Percentiles rank a stretch among this genome's conserved stretches.
Conservation (phyloP, 1,140 invertebrate genomes). For the Philopotamus ludificatus region DNA sequence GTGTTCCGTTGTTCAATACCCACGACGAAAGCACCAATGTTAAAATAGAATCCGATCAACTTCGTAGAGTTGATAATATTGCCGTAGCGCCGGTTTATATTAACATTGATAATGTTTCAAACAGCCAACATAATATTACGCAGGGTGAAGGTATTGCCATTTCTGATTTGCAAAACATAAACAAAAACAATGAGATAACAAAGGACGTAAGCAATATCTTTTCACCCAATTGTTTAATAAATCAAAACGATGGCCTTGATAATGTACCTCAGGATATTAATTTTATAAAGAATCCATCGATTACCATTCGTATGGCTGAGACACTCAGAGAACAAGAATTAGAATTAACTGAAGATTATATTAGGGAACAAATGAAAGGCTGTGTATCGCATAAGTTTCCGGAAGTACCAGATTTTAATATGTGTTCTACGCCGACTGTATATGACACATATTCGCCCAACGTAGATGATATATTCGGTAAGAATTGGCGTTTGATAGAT, state of each 20-base stretch:
- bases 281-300: not conserved
- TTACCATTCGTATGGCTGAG: not conserved
- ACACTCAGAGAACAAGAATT: constrained; percentile 1
- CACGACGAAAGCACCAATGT: not conserved
- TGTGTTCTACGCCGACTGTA: not conserved
- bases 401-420: not conserved
- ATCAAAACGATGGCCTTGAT: not conserved
- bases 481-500: not conserved
- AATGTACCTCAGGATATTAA: not conserved
- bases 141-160: too few relatives aligned
- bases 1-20: not conserved
- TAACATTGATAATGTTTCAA: not conserved
- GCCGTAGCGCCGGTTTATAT: too few relatives aligned
- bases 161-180: not conserved
- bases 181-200: not conserved
- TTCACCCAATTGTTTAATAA: not conserved
- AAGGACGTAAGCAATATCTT: not conserved
- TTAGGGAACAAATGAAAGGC: not conserved
- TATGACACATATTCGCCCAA: not conserved
- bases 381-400: not conserved
- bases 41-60: not conserved
- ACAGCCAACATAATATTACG: not conserved
- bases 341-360: not conserved
- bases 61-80: not conserved
- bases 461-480: not conserved